phyloP scores from a whole-genome alignment of 2,797 vertebrate species.

The Austrolebias charrua region DNA sequence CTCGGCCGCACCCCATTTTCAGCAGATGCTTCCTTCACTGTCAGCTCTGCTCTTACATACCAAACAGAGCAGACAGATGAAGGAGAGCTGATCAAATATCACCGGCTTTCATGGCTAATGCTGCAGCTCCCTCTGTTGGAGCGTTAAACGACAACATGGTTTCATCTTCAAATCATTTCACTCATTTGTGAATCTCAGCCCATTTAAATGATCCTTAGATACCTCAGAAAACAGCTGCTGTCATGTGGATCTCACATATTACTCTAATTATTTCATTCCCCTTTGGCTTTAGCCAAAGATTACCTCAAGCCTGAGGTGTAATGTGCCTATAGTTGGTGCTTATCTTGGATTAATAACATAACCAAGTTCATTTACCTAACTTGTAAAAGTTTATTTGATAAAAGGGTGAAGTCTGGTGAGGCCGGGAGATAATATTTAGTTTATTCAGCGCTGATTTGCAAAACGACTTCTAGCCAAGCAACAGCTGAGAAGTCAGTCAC shows the following conservation, averaged over 20 bases:
- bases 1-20: constrained; percentile 55
- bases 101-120: constrained; percentile 44
- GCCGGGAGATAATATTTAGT: constrained; percentile 53
- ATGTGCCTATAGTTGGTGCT: constrained; percentile 52
- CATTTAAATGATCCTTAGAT: constrained; percentile 23
- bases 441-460: constrained; percentile 54
- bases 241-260: constrained; percentile 25
- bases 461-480: constrained; percentile 50
- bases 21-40: constrained; percentile 58
- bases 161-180: not conserved
- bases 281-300: constrained; percentile 36
- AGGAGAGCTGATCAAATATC: constrained; percentile 53
- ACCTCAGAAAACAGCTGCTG: constrained; percentile 28
- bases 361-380: constrained; percentile 63
- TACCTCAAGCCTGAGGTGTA: constrained; percentile 25
- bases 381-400: constrained; percentile 52
- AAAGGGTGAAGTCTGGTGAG: constrained; percentile 41
- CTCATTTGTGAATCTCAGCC: constrained; percentile 10
- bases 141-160: not conserved
- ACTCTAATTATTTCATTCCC: constrained; percentile 48
- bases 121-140: constrained; percentile 69
- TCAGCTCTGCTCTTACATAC: constrained; percentile 54
- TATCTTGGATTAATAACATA: constrained; percentile 61
- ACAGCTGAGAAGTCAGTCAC: constrained; percentile 38
- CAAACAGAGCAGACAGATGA: constrained; percentile 54